A percentile compares a stretch with the other conserved stretches of the same genome.
Conservation (phyloP, 1,140 invertebrate species). For the Araneus ventricosus region DNA sequence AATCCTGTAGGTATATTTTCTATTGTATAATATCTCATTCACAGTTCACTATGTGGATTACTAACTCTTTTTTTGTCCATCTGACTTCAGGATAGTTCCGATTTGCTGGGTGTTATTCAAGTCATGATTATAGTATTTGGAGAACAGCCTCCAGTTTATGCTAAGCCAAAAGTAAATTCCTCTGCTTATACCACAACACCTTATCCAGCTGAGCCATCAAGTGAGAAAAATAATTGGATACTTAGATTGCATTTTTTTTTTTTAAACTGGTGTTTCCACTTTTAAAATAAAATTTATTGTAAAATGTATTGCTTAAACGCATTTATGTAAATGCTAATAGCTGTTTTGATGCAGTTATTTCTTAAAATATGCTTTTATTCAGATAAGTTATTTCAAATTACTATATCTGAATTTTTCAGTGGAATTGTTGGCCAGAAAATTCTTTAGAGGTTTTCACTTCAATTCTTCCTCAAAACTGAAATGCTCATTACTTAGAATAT, state of each 20-base stretch:
- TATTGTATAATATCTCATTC: slow-evolving; percentile 59
- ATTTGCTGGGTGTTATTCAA: slow-evolving; percentile 92
- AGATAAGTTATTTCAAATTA: too few species aligned
- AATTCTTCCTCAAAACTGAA: too few species aligned
- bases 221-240: slow-evolving; percentile 77
- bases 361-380: too few species aligned
- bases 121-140: slow-evolving; percentile 96
- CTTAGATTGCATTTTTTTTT: slow-evolving; percentile 9
- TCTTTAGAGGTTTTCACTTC: too few species aligned
- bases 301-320: too few species aligned
- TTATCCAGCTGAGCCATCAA: slow-evolving; percentile 79
- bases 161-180: slow-evolving; percentile 78
- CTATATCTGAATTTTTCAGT: too few species aligned
- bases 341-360: too few species aligned
- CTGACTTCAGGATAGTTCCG: slow-evolving; percentile 82
- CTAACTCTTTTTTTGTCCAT: not conserved
- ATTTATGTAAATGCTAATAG: too few species aligned
- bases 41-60: not conserved
- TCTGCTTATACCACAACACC: slow-evolving; percentile 74
- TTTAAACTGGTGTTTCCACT: too few species aligned
- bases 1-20: slow-evolving; percentile 82
- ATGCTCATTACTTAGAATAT: too few species aligned
- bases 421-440: too few species aligned
- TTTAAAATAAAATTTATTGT: too few species aligned
- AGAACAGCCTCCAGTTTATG: slow-evolving; percentile 95